These are phyloP conservation scores for Micrasema minimum DNA, from an alignment of 1,140 invertebrate species.

Conservation along the genomic window DNA sequence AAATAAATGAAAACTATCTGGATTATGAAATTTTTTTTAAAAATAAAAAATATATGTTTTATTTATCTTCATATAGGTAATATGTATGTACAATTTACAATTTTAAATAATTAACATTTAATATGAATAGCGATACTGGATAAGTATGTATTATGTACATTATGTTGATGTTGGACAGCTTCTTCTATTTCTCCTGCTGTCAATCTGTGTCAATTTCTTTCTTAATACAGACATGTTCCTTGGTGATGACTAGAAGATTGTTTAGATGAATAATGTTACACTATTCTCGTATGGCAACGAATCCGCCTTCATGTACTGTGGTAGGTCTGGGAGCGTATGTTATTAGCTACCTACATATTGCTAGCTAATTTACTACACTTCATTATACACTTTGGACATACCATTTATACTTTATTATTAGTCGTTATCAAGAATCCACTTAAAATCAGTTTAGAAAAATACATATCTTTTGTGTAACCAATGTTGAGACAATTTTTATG, in stretches of 20 bases:
- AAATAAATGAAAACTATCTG: slow-evolving; percentile 42
- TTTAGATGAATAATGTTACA: slow-evolving; percentile 28
- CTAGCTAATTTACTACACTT: slow-evolving; percentile 29
- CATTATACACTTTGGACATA: slow-evolving; percentile 21
- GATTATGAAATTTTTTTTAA: slow-evolving; percentile 39
- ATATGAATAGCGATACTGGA: slow-evolving; percentile 46
- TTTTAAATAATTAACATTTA: slow-evolving; percentile 53
- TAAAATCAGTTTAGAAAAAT: slow-evolving; percentile 11
- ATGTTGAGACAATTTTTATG: too few relatives aligned
- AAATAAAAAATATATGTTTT: slow-evolving; percentile 53
- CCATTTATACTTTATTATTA: slow-evolving; percentile 2
- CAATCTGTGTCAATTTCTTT: slow-evolving; percentile 19
- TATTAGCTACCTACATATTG: slow-evolving; percentile 38
- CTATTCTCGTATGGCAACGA: slow-evolving; percentile 1
- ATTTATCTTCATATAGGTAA: slow-evolving; percentile 49
- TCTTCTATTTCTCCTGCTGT: not conserved
- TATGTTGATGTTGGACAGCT: not conserved
- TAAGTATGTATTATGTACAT: not conserved
- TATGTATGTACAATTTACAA: slow-evolving; percentile 55
- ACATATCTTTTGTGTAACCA: not conserved
- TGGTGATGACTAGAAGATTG: slow-evolving; percentile 50
- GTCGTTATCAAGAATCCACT: slow-evolving; percentile 11
- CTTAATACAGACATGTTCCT: slow-evolving; percentile 50
- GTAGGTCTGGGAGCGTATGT: slow-evolving; percentile 10
- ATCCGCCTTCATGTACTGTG: not conserved